Percentiles rank a stretch among this genome's conserved stretches.
Evolutionary conservation across 2,113 vertebrate genomes (phyloP).

Genomic region (Rhinichthys klamathensis): DNA sequence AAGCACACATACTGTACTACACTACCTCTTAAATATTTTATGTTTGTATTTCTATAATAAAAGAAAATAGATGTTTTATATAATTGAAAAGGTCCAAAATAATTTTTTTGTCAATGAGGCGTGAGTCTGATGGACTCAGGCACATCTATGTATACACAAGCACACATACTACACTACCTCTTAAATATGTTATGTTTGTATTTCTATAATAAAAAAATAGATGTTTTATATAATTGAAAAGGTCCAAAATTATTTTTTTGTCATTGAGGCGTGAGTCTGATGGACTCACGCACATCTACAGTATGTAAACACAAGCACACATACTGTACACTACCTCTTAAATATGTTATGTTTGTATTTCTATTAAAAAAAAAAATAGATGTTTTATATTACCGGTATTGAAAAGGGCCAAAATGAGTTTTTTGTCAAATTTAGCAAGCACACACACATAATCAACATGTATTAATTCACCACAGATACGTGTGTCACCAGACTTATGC

Average conservation of each 20-base stretch:
- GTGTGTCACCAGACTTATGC: constrained; percentile 41
- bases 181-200: background rate
- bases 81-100: background rate
- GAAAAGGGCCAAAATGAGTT: background rate
- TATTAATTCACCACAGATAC: constrained; percentile 38
- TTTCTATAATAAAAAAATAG: background rate
- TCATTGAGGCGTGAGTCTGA: background rate
- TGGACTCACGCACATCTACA: background rate
- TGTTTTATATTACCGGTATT: background rate
- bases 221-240: background rate
- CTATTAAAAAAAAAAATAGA: background rate
- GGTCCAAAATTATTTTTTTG: background rate
- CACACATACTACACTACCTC: background rate
- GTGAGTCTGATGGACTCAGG: background rate
- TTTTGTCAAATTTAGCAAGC: background rate
- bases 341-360: background rate
- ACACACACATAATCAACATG: background rate
- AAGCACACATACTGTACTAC: background rate
- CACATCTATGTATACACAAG: too few species aligned
- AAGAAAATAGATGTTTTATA: background rate
- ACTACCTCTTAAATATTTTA: background rate
- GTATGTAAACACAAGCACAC: background rate
- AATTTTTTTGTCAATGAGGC: background rate
- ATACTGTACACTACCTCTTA: background rate
- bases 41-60: background rate